phyloP scores from a whole-genome alignment of 2,888 invertebrate genomes.

The Sinopyrophorus schimmeli region DNA sequence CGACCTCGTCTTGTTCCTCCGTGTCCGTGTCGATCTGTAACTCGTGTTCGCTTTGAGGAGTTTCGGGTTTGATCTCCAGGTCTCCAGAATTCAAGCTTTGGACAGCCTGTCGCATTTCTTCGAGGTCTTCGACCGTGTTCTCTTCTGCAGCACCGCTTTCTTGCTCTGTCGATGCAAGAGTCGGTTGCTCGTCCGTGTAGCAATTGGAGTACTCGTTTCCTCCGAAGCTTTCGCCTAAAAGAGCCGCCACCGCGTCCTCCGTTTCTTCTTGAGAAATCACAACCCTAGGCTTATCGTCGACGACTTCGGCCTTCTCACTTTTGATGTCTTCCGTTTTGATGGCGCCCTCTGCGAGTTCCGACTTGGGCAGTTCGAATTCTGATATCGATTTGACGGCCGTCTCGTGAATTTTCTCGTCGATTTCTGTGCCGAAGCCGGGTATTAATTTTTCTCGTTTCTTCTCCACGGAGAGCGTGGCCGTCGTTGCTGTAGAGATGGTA shows the following conservation, averaged over 20 bases:
- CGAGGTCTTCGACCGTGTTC: slow-evolving; percentile 76
- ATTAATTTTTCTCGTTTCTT: slow-evolving; percentile 61
- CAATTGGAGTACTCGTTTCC: slow-evolving; percentile 63
- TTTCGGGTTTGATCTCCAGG: slow-evolving; percentile 78
- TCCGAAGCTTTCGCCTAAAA: slow-evolving; percentile 84
- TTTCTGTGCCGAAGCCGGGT: slow-evolving; percentile 67
- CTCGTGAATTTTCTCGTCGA: slow-evolving; percentile 74
- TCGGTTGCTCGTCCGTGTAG: slow-evolving; percentile 55
- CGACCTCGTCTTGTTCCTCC: slow-evolving; percentile 70
- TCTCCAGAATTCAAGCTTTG: slow-evolving; percentile 74
- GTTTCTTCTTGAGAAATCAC: slow-evolving; percentile 91
- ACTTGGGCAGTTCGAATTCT: slow-evolving; percentile 56
- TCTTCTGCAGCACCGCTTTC: slow-evolving; percentile 63
- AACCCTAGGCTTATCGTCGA: slow-evolving; percentile 75
- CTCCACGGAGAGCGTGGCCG: slow-evolving; percentile 55
- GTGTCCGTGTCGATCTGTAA: slow-evolving; percentile 85
- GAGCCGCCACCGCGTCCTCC: slow-evolving; percentile 87
- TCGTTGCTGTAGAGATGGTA: too few relatives aligned
- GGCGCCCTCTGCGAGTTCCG: slow-evolving; percentile 35
- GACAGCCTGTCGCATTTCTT: slow-evolving; percentile 83
- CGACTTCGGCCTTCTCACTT: slow-evolving; percentile 51
- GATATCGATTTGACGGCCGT: slow-evolving; percentile 81
- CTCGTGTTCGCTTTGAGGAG: slow-evolving; percentile 82
- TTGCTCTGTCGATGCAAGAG: slow-evolving; percentile 57
- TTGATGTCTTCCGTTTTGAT: slow-evolving; percentile 47